Conservation (phyloP, 2,888 invertebrate species). For the Agrotis exclamationis region DNA sequence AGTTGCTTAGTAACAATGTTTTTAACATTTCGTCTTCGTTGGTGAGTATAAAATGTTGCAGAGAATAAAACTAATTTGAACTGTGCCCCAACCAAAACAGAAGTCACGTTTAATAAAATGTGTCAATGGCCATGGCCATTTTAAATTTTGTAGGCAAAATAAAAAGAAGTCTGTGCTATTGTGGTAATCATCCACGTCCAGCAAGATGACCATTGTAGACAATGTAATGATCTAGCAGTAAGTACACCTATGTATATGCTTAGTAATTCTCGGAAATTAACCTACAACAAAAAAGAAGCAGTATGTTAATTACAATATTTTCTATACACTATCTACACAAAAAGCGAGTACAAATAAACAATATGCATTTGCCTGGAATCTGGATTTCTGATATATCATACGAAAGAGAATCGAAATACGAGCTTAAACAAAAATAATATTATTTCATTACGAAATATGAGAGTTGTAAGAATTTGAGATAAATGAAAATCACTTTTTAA, state of each 20-base stretch:
- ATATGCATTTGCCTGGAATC: background rate
- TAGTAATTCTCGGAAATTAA: background rate
- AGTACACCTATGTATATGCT: background rate
- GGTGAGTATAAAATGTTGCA: conserved; percentile 31
- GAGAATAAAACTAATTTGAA: conserved; percentile 19
- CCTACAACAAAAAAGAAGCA: background rate
- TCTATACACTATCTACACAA: conserved; percentile 15
- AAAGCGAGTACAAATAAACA: conserved; percentile 6
- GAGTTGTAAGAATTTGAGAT: too few relatives aligned
- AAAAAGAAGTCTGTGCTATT: conserved; percentile 26
- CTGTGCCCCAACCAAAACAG: conserved; percentile 26
- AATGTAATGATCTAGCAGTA: conserved; percentile 8
- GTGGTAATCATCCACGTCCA: conserved; percentile 39
- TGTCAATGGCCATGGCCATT: conserved; percentile 21
- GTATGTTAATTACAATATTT: conserved; percentile 4
- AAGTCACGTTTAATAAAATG: conserved; percentile 20
- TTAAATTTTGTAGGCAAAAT: conserved; percentile 21
- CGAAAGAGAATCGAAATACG: too few relatives aligned
- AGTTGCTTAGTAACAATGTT: conserved; percentile 9
- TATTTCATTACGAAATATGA: too few relatives aligned
- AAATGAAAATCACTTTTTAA: too few relatives aligned
- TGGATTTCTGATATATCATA: conserved; percentile 1
- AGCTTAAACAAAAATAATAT: too few relatives aligned
- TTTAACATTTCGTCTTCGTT: conserved; percentile 19
- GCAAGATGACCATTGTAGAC: conserved; percentile 36